Evolutionary conservation across 1,140 invertebrate species (phyloP), one percentile per base, ranked within the genome.

Genomic region (Meteorus sp.): DNA sequence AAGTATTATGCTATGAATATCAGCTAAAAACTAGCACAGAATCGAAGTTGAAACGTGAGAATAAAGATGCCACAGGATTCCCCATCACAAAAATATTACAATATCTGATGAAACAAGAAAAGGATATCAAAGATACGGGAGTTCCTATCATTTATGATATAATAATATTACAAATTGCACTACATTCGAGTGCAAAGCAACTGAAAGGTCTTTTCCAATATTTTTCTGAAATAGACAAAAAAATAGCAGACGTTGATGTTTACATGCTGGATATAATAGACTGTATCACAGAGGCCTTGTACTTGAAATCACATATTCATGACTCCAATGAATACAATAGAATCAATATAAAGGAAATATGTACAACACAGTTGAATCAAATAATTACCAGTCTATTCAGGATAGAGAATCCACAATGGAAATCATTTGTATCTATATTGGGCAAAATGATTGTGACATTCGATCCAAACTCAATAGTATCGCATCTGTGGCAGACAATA

Each of bases 1-100:
- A n/a, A 8, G 13, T 51, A 19, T 25, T 58, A 2, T 51, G 45
- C n/a, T 51, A 51, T 15, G 44, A 58, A 17, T 58, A 58, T 31
- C 22, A 58, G 8, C 9, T 43, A 1, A 35, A 25, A 19, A 9
- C 13, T 17, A 5, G 20, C 6, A n/a, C 3, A 2, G 25, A 19
- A 37, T 2, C 22, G 2, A 19, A 29, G n/a, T 2, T n/a, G n/a
- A n/a, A n/a, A n/a, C n/a, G n/a, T n/a, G n/a, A n/a, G n/a, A n/a
- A n/a, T n/a, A n/a, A n/a, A n/a, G n/a, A n/a, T n/a, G n/a, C n/a
- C n/a, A n/a, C n/a, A n/a, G n/a, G n/a, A n/a, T n/a, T n/a, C n/a
- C n/a, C n/a, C n/a, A n/a, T n/a, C n/a, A n/a, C n/a, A n/a, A n/a
- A n/a, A n/a, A 41, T 47, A 3, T 3, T 17, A 19, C 11, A 17